These are phyloP conservation scores for Heterohyrax brucei DNA, from an alignment of 2,797 vertebrate species.

Conservation along the genomic window DNA sequence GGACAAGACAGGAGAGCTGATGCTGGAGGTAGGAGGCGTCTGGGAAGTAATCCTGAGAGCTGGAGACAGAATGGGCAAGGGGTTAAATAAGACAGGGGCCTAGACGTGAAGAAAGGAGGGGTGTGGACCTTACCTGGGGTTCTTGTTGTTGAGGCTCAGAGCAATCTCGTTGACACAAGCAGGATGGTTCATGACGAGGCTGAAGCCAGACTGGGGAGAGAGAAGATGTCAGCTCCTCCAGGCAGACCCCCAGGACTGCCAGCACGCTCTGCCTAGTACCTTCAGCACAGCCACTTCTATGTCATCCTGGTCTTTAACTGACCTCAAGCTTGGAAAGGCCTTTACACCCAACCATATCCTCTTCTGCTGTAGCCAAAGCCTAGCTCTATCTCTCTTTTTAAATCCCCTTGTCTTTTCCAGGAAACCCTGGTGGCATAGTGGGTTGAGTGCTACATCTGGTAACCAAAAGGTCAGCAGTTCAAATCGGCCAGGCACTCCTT, in stretches of 20 bases:
- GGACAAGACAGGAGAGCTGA: not conserved
- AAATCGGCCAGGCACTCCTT: too few species aligned
- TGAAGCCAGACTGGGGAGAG: constrained; percentile 95
- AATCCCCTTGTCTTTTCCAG: constrained; percentile 15
- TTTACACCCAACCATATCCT: not conserved
- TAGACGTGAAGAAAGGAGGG: not conserved
- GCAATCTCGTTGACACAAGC: constrained; percentile 98
- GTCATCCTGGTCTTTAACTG: not conserved
- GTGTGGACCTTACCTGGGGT: constrained; percentile 92
- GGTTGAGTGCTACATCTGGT: too few species aligned
- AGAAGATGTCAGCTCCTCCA: constrained; percentile 57
- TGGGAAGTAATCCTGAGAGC: not conserved
- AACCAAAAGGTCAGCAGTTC: too few species aligned
- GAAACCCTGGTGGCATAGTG: too few species aligned
- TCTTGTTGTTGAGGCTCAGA: constrained; percentile 97
- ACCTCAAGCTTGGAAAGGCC: not conserved
- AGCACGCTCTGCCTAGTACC: not conserved
- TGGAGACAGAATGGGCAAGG: not conserved
- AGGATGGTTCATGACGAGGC: constrained; percentile 96
- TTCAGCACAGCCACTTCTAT: not conserved
- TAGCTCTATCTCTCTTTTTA: not conserved
- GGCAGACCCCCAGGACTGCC: not conserved
- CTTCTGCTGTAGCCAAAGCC: constrained; percentile 17
- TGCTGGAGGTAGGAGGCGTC: not conserved
- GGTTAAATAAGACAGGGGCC: not conserved